Evolutionary conservation across 2,888 invertebrate genomes (phyloP), one percentile per base, ranked within the genome.

Genomic region (Melanchra persicariae): DNA sequence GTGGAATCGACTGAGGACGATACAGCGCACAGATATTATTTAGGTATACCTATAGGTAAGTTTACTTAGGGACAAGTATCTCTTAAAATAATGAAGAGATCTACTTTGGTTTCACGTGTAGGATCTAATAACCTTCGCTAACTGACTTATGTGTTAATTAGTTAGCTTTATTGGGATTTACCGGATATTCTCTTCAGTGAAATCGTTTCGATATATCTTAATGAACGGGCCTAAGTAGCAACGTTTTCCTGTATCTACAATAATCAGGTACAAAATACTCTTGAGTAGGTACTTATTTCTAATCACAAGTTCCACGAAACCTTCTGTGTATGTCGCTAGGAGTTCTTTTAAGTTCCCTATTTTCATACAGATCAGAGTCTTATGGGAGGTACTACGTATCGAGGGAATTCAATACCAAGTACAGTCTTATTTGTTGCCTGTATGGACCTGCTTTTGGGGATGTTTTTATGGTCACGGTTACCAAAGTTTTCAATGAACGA

Each of bases 181-280:
- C 57, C 37, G 30, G 45, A 61, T 62, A 52, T 74, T 45, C n/a
- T 61, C 51, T 70, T 51, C 37, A 52, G 40, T n/a, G 57, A 12
- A 74, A 58, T 51, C 45, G 22, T 47, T 40, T 12, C n/a, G 61
- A 74, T 74, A 75, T 52, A 74, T 74, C 76, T 69, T 69, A 74
- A 75, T 61, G 45, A 75, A 75, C 49, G n/a, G 24, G 22, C n/a
- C 30, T 60, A 37, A 58, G 57, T 72, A 72, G 64, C 37, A 43
- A 24, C 26, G 37, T 61, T 74, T 75, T 58, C 61, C 75, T 69
- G 61, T 68, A 30, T 37, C 22, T 63, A 30, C 57, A 34, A 68
- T 65, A 51, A 73, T 75, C 69, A 26, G 49, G 51, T 61, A 75
- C 22, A 34, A 61, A 68, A 75, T 68, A 69, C 75, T 74, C 22